Evolutionary conservation across 2,113 vertebrate species (phyloP).

Genomic region (Triplophysa dalaica): DNA sequence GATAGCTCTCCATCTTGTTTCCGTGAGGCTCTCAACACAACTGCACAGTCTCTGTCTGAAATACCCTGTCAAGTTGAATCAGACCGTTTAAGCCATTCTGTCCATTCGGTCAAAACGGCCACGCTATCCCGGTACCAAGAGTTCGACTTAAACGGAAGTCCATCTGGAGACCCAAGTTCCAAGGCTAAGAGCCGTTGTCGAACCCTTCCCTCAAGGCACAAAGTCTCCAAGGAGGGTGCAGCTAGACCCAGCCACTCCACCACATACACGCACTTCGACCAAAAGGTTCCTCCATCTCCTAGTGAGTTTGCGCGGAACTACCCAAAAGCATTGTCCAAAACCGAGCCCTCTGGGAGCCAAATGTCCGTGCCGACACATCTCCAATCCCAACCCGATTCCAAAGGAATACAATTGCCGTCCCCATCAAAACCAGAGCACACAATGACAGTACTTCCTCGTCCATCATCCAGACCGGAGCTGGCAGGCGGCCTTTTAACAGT

Average conservation of each 20-base stretch:
- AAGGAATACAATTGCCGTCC: neutral
- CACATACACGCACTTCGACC: constrained; percentile 67
- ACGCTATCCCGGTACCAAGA: neutral
- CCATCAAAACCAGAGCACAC: constrained; percentile 2
- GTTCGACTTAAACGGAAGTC: neutral
- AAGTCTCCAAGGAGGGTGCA: constrained; percentile 59
- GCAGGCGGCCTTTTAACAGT: constrained; percentile 10
- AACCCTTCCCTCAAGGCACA: constrained; percentile 72
- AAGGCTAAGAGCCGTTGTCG: constrained; percentile 68
- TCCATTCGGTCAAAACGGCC: constrained; percentile 10
- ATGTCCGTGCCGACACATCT: constrained; percentile 33
- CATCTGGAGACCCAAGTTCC: constrained; percentile 8
- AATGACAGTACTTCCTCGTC: neutral
- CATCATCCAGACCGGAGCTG: constrained; percentile 36
- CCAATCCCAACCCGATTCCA: neutral
- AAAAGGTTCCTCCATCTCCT: constrained; percentile 53
- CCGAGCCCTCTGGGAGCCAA: constrained; percentile 11
- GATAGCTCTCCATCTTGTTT: neutral
- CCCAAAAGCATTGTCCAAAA: constrained; percentile 32
- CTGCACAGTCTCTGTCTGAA: constrained; percentile 8
- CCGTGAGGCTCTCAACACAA: neutral
- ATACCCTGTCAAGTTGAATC: neutral
- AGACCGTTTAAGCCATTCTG: neutral
- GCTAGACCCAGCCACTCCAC: constrained; percentile 69
- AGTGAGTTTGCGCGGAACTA: constrained; percentile 31